A percentile compares a stretch with the other conserved stretches of the same genome.
Evolutionary conservation across 2,113 vertebrate species (phyloP).

Genomic region (Megaptera novaeangliae): DNA sequence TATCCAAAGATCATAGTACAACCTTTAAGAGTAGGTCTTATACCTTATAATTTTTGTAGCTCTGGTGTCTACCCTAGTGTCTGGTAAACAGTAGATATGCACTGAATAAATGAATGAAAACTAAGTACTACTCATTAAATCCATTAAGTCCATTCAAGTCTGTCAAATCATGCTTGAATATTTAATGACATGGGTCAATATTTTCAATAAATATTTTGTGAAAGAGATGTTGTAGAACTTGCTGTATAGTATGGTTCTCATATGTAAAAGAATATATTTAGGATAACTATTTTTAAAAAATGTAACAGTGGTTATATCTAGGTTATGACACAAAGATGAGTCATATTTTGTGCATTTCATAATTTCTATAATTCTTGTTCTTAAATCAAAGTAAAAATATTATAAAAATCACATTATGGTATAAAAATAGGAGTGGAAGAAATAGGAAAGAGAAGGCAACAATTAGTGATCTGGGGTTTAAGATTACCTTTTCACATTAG

Average conservation of each 20-base stretch:
- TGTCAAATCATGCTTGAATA: neutral
- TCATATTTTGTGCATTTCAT: neutral
- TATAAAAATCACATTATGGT: neutral
- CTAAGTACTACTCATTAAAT: neutral
- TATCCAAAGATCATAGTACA: neutral
- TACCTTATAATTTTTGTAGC: neutral
- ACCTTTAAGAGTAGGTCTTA: neutral
- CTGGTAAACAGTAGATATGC: neutral
- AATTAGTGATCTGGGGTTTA: neutral
- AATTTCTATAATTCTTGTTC: neutral
- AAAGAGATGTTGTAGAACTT: neutral
- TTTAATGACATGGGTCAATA: neutral
- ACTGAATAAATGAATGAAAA: neutral
- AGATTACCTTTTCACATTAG: neutral
- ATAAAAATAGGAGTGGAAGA: neutral
- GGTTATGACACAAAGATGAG: neutral
- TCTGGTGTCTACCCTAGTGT: neutral
- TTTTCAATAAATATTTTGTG: neutral
- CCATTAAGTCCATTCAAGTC: neutral
- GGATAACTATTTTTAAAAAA: neutral
- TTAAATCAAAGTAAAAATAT: neutral
- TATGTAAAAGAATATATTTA: neutral
- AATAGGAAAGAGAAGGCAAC: neutral
- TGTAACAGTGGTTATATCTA: neutral
- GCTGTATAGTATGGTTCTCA: neutral